Percentiles rank a stretch among this genome's conserved stretches.
Conservation (phyloP, 2,888 invertebrate species). For the Troglohyphantes excavatus region DNA sequence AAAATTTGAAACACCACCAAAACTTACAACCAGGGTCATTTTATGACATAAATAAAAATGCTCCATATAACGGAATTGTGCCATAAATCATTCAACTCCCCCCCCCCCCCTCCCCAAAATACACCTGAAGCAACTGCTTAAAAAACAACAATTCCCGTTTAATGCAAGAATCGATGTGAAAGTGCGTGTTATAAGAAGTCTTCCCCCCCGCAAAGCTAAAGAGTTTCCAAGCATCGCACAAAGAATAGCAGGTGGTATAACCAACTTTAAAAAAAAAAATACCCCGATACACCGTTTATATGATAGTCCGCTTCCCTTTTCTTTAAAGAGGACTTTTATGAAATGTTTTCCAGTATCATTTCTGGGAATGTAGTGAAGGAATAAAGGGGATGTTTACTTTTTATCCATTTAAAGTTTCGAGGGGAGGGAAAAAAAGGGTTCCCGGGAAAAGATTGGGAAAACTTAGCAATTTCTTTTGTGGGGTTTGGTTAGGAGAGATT, state of each 20-base stretch:
- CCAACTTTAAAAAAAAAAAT: background rate
- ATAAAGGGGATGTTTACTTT: constrained; percentile 6
- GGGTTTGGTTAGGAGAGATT: background rate
- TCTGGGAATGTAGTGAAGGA: background rate
- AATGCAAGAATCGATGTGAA: constrained; percentile 11
- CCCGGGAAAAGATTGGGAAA: background rate
- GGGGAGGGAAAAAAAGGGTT: background rate
- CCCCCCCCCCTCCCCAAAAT: background rate
- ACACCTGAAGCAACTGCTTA: background rate
- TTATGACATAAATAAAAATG: background rate
- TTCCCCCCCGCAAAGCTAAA: background rate
- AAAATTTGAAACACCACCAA: background rate
- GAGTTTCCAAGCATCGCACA: background rate
- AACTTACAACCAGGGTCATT: background rate
- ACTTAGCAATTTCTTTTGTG: background rate
- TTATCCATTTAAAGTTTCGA: background rate
- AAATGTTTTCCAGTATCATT: constrained; percentile 22
- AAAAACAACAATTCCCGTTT: background rate
- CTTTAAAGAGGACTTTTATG: background rate
- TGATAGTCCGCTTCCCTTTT: background rate
- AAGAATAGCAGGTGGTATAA: background rate
- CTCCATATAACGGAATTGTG: background rate
- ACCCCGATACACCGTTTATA: background rate
- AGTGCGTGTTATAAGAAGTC: background rate
- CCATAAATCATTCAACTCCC: background rate